Base-by-base conservation (phyloP, 30 jellyfish, hydroid and myxozoan genomes). In the Aurelia aurita complex sp. Pacific region DNA sequence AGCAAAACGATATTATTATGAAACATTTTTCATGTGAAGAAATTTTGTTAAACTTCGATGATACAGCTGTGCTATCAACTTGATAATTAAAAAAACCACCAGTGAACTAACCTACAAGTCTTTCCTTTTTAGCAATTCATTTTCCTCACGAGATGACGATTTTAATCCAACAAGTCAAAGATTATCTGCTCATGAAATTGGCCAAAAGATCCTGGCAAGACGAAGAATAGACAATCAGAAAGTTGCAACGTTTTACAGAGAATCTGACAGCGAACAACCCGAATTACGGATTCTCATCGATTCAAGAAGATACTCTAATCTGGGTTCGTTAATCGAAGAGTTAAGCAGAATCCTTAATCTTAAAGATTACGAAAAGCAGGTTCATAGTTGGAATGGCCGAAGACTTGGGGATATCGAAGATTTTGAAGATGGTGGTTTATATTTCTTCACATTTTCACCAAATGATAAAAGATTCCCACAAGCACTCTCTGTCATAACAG, bases 361-460 rank as follows among this genome's bases (percentile, higher is more conserved):
- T 13, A 77, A 83, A 59, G 89, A 79, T 23, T 88, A 71, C 50
- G 97, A 89, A 57, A 62, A 67, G 59, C 80, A 62, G 8, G 79
- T 90, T 53, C 84, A 82, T 65, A 77, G 63, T 13, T 65, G 67
- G 34, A 38, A 77, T 17, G 97, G 95, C 18, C 64, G 63, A 60
- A 50, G 40, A 62, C 78, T 83, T 10, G 76, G 42, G 2, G 50
- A 72, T 52, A 67, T 91, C 14, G 80, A 80, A n/a, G 97, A 91
- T 12, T 91, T 91, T 67, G 90, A 84, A 64, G 96, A 91, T 72
- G 95, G 95, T 14, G 96, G 82, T 6, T 78, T 74, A 5, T 91
- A 91, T 36, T 84, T 84, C 66, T 91, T 91, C 85, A 65, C 85
- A 40, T 80, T 80, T 51, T 74, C 92, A 10, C 46, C 71, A 32